These are phyloP conservation scores for Diploptera punctata DNA, from an alignment of 2,888 invertebrate species.

Conservation along the genomic window DNA sequence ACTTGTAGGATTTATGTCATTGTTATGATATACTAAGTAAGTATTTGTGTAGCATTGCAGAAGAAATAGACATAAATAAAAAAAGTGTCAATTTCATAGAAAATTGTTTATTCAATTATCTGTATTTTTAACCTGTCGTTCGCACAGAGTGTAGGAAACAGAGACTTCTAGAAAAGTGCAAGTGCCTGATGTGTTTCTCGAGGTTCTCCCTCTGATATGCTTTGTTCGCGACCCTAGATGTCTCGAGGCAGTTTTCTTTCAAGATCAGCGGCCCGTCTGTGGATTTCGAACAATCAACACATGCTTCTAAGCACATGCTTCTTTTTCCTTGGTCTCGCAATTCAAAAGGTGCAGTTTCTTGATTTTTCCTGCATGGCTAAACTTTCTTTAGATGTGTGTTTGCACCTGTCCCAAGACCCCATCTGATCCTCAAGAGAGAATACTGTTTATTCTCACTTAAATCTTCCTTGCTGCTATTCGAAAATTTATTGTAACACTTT, in stretches of 20 bases:
- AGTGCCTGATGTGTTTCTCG: slow-evolving; percentile 3
- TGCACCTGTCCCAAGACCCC: slow-evolving; percentile 29
- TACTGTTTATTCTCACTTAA: background rate
- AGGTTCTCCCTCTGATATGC: slow-evolving; percentile 20
- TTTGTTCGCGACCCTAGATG: slow-evolving; percentile 10
- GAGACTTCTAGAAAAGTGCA: too few species aligned
- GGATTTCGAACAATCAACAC: slow-evolving; percentile 22
- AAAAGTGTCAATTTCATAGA: too few species aligned
- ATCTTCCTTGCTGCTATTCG: too few species aligned
- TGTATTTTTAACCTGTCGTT: too few species aligned
- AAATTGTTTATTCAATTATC: too few species aligned
- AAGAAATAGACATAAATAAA: too few species aligned
- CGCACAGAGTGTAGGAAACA: too few species aligned
- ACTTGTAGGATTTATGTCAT: too few species aligned
- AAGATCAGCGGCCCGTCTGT: slow-evolving; percentile 8
- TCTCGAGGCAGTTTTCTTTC: slow-evolving; percentile 11
- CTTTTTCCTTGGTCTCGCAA: background rate
- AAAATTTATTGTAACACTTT: too few species aligned
- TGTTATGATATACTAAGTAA: too few species aligned
- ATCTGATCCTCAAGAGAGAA: background rate
- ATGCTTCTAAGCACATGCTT: slow-evolving; percentile 12
- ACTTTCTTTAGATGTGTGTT: slow-evolving; percentile 29
- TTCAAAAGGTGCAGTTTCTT: slow-evolving; percentile 27
- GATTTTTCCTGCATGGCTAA: slow-evolving; percentile 33
- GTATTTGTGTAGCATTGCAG: too few species aligned